Evolutionary conservation across 37 sponge, comb jelly and placozoan species (phyloP), one percentile per base, ranked within the genome.

Genomic region (Geodia barretti): DNA sequence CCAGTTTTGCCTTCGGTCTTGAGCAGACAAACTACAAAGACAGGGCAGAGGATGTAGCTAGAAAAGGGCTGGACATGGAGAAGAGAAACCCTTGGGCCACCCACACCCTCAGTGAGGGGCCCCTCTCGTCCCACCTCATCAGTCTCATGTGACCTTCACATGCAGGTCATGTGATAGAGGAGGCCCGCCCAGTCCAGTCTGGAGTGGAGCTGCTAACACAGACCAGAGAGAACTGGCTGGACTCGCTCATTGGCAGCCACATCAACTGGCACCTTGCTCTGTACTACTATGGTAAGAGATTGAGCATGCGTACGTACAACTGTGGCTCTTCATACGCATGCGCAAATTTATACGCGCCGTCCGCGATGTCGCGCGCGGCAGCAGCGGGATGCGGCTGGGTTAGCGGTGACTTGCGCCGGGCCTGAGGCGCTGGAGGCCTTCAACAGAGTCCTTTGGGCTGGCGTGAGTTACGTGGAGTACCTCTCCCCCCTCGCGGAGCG

Each of bases 121-220:
- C 28, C 28, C 2, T 63, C 2, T n/a, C n/a, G n/a, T n/a, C 14
- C 54, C 54, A 17, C 54, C 54, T 47, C 54, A 17, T 17, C 14
- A 47, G 54, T 47, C 54, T 17, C 54, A 47, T 7, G 7, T 47
- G 54, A 47, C 14, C 11, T 7, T 47, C 54, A 61, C 59, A 40
- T n/a, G 2, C 79, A 75, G 77, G 68, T 64, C 92, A 92, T 80
- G 85, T 92, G 36, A 78, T 86, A 23, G 92, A 87, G 58, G 92
- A 87, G 76, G 78, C 41, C 5, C 20, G 68, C 29, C 77, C 77
- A 4, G 40, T 85, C 34, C 26, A 54, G 63, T 70, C 71, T 37
- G 92, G 92, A 9, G 84, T 92, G 36, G 85, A 87, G 29, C 65
- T 87, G 29, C 77, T 92, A 0, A 71, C 75, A 14, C 68, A 75